These are phyloP conservation scores for Enteromius anoplus DNA, from an alignment of 2,797 vertebrate species.

Conservation along the genomic window DNA sequence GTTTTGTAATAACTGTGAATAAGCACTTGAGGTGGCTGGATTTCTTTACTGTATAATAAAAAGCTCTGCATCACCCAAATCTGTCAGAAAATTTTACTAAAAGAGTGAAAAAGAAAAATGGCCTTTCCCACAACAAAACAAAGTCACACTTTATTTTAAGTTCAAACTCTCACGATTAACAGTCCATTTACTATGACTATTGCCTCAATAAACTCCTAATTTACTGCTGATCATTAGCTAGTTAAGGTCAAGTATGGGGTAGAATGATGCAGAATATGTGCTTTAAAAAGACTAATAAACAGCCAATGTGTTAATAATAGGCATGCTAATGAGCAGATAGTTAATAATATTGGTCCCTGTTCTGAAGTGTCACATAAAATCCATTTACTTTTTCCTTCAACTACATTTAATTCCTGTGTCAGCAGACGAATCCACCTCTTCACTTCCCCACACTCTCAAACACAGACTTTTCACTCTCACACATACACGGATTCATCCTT, in stretches of 20 bases:
- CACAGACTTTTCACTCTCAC: constrained; percentile 1
- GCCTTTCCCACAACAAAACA: neutral
- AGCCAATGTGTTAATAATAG: neutral
- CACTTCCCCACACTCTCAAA: neutral
- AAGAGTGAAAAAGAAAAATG: neutral
- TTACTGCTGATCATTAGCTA: neutral
- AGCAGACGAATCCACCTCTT: neutral
- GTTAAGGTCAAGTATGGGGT: neutral
- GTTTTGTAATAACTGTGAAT: neutral
- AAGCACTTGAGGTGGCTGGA: constrained; percentile 6
- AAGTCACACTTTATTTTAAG: neutral
- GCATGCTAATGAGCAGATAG: neutral
- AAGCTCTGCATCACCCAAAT: neutral
- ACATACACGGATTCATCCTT: neutral
- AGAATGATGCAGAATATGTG: neutral
- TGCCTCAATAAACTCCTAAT: neutral
- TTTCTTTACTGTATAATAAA: neutral
- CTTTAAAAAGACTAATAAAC: neutral
- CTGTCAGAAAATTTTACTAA: neutral
- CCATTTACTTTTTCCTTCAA: neutral
- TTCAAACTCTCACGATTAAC: no score
- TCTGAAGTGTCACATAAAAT: neutral
- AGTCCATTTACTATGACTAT: no score
- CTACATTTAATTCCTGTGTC: constrained; percentile 10
- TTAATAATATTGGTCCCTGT: neutral